Evolutionary conservation across 1,140 invertebrate genomes (phyloP), one percentile per base, ranked within the genome.

Genomic region (Musca domestica): DNA sequence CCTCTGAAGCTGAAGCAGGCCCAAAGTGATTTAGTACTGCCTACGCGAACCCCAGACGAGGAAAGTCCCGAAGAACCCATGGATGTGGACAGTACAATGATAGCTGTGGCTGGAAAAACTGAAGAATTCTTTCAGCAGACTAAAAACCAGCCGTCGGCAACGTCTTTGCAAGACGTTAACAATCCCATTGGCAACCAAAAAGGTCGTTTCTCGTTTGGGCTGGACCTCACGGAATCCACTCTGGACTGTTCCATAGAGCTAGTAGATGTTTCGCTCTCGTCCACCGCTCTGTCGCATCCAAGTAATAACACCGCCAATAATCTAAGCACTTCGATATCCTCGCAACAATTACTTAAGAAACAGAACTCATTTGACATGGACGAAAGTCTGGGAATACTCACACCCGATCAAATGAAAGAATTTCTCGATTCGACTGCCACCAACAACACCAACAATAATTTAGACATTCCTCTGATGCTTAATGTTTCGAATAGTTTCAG

Each of bases 311-410:
- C 19, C 48, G 20, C 61, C 19, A 30, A 67, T 71, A 65, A 65
- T 30, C 46, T 54, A 27, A 65, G 76, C 5, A 74, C 81, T 51
- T 82, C 80, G 64, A 81, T 78, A 71, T 77, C 83, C 67, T 80
- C 19, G n/a, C 64, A 68, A 46, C 74, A 75, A 61, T 78, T 83
- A 70, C 82, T 89, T 15, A 89, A 88, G 75, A 89, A 91, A 75
- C 89, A 93, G 74, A 89, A 90, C 74, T 91, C 90, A 14, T 88
- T 92, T 69, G 91, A 90, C 68, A 77, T 87, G 73, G 89, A 93
- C 78, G 92, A 94, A 72, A 92, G 90, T 74, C 83, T 94, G 68
- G 92, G 92, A 9, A 94, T 95, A 71, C 83, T 95, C 17, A 93
- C 92, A 6, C 92, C 92, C 0, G 91, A 93, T 83, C 92, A 94